Base-by-base conservation (phyloP, 2,888 invertebrate species). In the Cybosia mesomella region DNA sequence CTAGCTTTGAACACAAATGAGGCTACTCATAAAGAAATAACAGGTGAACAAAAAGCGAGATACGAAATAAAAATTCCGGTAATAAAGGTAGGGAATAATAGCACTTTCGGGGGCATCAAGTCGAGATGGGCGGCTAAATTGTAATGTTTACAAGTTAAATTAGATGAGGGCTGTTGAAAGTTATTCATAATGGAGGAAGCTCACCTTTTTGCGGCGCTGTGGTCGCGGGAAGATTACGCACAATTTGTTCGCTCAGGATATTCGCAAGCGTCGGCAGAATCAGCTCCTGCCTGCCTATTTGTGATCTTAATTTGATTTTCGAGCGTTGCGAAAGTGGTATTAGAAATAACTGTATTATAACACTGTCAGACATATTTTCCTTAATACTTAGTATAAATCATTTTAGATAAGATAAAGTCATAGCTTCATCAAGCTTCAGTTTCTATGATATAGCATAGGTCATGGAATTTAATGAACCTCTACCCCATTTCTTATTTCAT, bases 61-160 rank as follows among this genome's bases (percentile, higher is more conserved):
- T 83, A 84, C 84, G 87, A 89, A 90, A 91, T 89, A 89, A 89
- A 90, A 91, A 89, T 86, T 86, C 84, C 72, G 75, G 84, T 84
- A 87, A 89, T 89, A 87, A 89, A 89, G 88, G 89, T 88, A 85
- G 87, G 83, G 87, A 90, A 91, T 90, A 90, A 91, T 90, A 89
- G 90, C 89, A 90, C 89, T 91, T 91, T 89, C 79, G 85, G 87
- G 88, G 85, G 89, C 89, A 90, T 91, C 91, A 91, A 91, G 87
- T 87, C 87, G 91, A 88, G 89, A 90, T 91, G 89, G 90, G 87
- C 85, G 89, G 80, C 89, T 91, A 90, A 92, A 92, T 92, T 91
- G 91, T 92, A 91, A 92, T 91, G 92, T 92, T 92, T 92, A 92
- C 92, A 92, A 92, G 92, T 92, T 92, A 92, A 92, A 92, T 92